Conservation (phyloP, 64 coral and sea anemone genomes). For the Acropora tenuis region DNA sequence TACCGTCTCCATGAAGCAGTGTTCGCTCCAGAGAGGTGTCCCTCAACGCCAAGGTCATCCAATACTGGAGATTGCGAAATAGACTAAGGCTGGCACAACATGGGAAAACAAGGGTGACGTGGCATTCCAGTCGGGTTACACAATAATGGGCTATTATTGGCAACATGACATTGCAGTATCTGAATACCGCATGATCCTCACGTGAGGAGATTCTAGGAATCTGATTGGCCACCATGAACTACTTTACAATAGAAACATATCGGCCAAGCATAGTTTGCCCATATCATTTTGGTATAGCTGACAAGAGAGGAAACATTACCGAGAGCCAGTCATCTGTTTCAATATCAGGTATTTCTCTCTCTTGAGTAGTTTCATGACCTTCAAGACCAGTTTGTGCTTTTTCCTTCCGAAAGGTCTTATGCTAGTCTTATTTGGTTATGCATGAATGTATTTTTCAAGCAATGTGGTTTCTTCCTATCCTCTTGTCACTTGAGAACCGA, state of each 20-base stretch:
- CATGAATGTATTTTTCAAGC: too few species aligned
- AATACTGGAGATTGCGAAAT: not conserved
- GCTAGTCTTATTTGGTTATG: too few species aligned
- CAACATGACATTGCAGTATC: not conserved
- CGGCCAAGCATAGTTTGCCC: not conserved
- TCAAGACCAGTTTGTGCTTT: not conserved
- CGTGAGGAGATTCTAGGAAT: not conserved
- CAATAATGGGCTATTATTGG: constrained; percentile 27
- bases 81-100: not conserved
- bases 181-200: not conserved
- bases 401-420: not conserved
- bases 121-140: not conserved
- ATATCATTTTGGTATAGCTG: too few species aligned
- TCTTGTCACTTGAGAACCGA: too few species aligned
- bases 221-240: not conserved
- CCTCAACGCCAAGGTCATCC: too few species aligned
- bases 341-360: not conserved
- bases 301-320: not conserved
- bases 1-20: too few species aligned
- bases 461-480: too few species aligned
- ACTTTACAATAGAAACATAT: not conserved
- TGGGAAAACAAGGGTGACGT: not conserved
- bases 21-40: too few species aligned
- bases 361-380: not conserved
- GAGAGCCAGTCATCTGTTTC: not conserved